phyloP scores from a whole-genome alignment of 1,140 invertebrate species.

The Hylyphantes graminicola region DNA sequence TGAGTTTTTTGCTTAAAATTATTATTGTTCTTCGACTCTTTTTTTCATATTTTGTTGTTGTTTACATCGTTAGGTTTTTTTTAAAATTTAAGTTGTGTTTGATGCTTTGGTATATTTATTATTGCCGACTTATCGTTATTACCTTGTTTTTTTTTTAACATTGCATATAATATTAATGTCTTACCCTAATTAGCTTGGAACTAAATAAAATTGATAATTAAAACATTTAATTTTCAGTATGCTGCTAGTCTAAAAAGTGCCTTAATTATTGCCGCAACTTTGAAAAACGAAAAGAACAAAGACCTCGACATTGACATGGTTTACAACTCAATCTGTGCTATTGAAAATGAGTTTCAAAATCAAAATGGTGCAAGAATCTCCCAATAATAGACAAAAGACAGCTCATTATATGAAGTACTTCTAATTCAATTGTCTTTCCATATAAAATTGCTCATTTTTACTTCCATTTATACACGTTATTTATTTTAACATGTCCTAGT shows the following conservation, averaged over 20 bases:
- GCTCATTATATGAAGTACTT: neutral
- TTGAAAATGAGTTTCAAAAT: slow-evolving; percentile 36
- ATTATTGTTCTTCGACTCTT: no score
- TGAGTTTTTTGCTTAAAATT: no score
- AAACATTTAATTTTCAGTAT: slow-evolving; percentile 23
- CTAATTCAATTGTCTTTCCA: slow-evolving; percentile 20
- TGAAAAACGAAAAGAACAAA: slow-evolving; percentile 32
- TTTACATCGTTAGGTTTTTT: no score
- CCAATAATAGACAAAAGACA: slow-evolving; percentile 12
- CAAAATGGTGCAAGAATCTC: neutral
- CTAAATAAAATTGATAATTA: no score
- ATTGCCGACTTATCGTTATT: no score
- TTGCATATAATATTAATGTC: no score
- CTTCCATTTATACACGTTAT: slow-evolving; percentile 5
- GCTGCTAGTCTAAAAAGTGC: slow-evolving; percentile 49
- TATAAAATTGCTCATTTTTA: slow-evolving; percentile 18
- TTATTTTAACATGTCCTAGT: no score
- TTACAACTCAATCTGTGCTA: slow-evolving; percentile 33
- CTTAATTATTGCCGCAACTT: slow-evolving; percentile 37
- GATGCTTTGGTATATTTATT: no score
- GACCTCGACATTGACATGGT: slow-evolving; percentile 23
- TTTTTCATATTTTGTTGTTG: no score
- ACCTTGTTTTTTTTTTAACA: no score
- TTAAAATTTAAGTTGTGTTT: no score
- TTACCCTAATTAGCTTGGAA: no score